Evolutionary conservation across 1,140 invertebrate genomes (phyloP).

Genomic region (Nixonia krombeini): DNA sequence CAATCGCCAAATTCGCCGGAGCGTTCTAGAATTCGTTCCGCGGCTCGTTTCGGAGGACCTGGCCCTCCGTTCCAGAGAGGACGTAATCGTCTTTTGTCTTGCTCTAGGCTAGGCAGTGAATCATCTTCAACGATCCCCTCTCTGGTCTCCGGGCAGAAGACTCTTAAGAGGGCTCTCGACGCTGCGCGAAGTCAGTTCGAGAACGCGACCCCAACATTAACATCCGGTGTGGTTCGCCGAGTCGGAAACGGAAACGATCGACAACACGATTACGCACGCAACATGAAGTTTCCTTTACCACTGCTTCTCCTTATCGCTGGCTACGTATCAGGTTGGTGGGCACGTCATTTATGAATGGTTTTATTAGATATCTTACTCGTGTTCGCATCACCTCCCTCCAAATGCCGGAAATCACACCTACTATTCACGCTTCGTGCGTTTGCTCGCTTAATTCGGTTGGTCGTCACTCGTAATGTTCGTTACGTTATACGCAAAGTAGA

Average conservation of each 20-base stretch:
- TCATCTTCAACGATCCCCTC: slow-evolving; percentile 67
- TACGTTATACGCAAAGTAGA: too few relatives aligned
- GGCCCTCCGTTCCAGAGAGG: slow-evolving; percentile 18
- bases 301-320: slow-evolving; percentile 57
- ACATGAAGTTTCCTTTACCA: slow-evolving; percentile 62
- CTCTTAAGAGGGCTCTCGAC: slow-evolving; percentile 69
- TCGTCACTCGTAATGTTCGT: too few relatives aligned
- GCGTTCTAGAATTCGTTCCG: slow-evolving; percentile 24
- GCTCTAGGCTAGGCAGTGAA: slow-evolving; percentile 64
- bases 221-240: slow-evolving; percentile 65
- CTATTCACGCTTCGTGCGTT: too few relatives aligned
- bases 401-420: too few relatives aligned
- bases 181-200: slow-evolving; percentile 68
- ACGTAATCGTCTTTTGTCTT: slow-evolving; percentile 52
- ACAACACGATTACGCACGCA: slow-evolving; percentile 49
- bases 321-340: slow-evolving; percentile 64
- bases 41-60: slow-evolving; percentile 19
- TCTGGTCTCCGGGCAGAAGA: slow-evolving; percentile 63
- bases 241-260: slow-evolving; percentile 50
- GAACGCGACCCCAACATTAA: slow-evolving; percentile 70
- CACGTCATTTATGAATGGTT: too few relatives aligned
- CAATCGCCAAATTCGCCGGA: not conserved
- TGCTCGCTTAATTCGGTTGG: too few relatives aligned
- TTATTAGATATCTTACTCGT: too few relatives aligned
- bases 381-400: too few relatives aligned